Conservation (phyloP, 2,888 invertebrate genomes). For the Drosophila anomalata region DNA sequence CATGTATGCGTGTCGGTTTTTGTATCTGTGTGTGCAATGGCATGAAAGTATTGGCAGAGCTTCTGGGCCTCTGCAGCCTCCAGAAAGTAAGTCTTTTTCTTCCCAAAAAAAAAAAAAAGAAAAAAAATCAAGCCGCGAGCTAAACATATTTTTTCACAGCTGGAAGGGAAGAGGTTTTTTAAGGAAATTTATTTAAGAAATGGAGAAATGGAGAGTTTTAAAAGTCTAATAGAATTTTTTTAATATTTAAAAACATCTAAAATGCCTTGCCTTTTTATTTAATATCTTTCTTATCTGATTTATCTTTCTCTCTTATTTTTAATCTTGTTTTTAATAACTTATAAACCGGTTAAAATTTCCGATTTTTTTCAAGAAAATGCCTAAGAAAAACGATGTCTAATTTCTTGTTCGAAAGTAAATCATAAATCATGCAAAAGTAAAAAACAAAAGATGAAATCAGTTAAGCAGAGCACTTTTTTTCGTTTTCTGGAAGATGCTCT, state of each 20-base stretch:
- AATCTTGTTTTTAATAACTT: slow-evolving; percentile 6
- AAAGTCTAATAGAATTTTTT: no score
- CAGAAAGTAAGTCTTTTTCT: slow-evolving; percentile 13
- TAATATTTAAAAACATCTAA: no score
- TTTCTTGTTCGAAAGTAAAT: slow-evolving; percentile 17
- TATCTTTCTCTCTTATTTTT: neutral
- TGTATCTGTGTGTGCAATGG: neutral
- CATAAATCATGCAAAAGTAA: slow-evolving; percentile 39
- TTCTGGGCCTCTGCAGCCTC: slow-evolving; percentile 25
- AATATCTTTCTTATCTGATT: neutral
- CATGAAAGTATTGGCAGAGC: slow-evolving; percentile 13
- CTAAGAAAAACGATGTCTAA: slow-evolving; percentile 10
- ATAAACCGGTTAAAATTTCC: neutral
- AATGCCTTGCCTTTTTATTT: neutral
- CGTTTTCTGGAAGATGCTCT: slow-evolving; percentile 7
- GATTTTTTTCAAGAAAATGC: no score
- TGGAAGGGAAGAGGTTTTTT: slow-evolving; percentile 2
- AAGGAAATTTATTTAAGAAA: neutral
- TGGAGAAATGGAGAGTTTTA: no score
- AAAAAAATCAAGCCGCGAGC: slow-evolving; percentile 13
- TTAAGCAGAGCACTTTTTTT: slow-evolving; percentile 34
- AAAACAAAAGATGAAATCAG: slow-evolving; percentile 23
- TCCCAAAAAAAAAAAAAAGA: neutral
- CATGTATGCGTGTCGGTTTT: neutral
- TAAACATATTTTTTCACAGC: slow-evolving; percentile 20